phyloP scores from a whole-genome alignment of 2,888 invertebrate genomes.

The Philonicus albiceps region DNA sequence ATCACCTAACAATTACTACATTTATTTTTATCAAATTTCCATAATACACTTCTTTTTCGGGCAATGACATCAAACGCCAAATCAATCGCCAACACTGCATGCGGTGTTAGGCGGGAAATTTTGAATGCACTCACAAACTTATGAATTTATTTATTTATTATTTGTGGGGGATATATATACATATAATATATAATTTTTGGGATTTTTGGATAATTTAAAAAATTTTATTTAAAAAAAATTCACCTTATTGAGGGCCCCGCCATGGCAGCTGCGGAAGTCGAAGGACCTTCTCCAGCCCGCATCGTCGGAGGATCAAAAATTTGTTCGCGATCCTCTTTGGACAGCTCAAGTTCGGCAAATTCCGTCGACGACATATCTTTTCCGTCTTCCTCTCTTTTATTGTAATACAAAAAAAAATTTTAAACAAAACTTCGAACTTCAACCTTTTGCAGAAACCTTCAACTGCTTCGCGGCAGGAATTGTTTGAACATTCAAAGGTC shows the following conservation, averaged over 20 bases:
- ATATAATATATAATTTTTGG: too few relatives aligned
- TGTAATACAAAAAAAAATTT: not conserved
- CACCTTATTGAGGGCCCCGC: conserved; percentile 36
- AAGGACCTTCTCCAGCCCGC: conserved; percentile 21
- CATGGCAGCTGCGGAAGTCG: conserved; percentile 19
- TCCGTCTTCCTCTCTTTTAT: not conserved
- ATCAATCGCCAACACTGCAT: not conserved
- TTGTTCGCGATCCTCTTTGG: conserved; percentile 78
- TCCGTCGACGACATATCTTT: conserved; percentile 63
- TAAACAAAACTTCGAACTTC: not conserved
- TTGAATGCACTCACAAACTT: not conserved
- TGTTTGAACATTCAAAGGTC: not conserved
- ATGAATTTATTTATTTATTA: not conserved
- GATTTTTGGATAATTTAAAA: not conserved
- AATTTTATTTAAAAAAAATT: not conserved
- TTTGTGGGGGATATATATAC: not conserved
- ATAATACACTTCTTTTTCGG: not conserved
- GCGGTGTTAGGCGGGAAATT: not conserved
- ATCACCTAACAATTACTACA: not conserved
- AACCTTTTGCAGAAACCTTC: not conserved
- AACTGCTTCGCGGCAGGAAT: not conserved
- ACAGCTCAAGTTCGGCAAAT: conserved; percentile 74
- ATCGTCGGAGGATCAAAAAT: conserved; percentile 69
- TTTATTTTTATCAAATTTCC: not conserved
- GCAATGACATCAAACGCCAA: not conserved